Conservation (phyloP, 2,797 vertebrate species). For the Labeo calbasu region DNA sequence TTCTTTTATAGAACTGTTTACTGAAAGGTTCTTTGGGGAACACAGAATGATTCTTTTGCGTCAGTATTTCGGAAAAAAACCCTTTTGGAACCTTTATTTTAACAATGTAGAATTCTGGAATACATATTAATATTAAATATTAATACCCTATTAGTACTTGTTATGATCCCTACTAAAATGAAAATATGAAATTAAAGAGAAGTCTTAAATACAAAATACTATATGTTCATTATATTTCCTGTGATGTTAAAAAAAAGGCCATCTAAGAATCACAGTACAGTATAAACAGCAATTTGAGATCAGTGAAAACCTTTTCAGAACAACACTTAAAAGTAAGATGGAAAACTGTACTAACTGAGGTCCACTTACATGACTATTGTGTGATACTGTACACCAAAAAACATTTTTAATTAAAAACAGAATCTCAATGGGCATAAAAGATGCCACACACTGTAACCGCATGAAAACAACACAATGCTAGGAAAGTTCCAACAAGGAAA, state of each 20-base stretch:
- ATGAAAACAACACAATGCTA: slow-evolving; percentile 48
- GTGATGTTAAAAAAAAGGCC: neutral
- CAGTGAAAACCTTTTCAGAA: neutral
- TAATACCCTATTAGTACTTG: neutral
- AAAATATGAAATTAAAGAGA: too few species aligned
- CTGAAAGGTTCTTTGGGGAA: neutral
- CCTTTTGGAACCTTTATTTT: neutral
- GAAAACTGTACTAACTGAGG: neutral
- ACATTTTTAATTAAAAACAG: slow-evolving; percentile 23
- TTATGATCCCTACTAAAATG: neutral
- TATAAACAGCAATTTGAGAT: neutral
- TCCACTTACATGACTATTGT: neutral
- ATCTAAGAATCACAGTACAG: neutral
- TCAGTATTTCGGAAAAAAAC: neutral
- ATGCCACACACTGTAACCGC: slow-evolving; percentile 18
- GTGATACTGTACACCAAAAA: neutral
- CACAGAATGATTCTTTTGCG: neutral
- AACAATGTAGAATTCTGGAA: neutral
- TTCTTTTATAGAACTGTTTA: neutral
- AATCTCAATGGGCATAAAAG: neutral
- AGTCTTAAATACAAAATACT: neutral
- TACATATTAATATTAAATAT: neutral
- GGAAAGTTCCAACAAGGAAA: slow-evolving; percentile 61
- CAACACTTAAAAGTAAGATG: neutral
- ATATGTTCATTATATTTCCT: neutral